These are phyloP conservation scores for Orthosia gracilis DNA, from an alignment of 2,888 invertebrate species.

Conservation along the genomic window DNA sequence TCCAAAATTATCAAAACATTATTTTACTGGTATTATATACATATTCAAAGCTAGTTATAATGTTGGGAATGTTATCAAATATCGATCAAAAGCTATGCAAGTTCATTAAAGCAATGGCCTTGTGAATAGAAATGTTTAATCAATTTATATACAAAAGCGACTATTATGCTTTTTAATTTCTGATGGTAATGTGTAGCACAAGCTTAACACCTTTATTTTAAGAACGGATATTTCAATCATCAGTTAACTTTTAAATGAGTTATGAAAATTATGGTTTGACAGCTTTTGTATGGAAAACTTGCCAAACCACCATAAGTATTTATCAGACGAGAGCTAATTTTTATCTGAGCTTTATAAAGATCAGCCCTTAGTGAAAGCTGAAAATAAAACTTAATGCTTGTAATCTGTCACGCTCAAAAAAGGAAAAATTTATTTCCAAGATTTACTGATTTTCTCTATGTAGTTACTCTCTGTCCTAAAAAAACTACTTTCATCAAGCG, in stretches of 20 bases:
- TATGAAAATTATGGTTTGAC: too few species aligned
- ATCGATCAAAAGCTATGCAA: conserved; percentile 38
- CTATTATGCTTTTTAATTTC: not conserved
- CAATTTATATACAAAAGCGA: conserved; percentile 8
- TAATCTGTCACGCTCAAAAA: not conserved
- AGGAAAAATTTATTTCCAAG: not conserved
- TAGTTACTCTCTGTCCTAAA: too few species aligned
- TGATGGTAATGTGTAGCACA: not conserved
- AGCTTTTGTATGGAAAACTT: too few species aligned
- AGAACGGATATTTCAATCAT: too few species aligned
- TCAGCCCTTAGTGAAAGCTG: too few species aligned
- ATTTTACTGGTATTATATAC: not conserved
- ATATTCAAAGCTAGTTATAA: conserved; percentile 3
- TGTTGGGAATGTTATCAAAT: conserved; percentile 36
- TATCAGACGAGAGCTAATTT: too few species aligned
- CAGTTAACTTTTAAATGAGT: too few species aligned
- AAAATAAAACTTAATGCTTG: not conserved
- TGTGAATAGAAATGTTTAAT: conserved; percentile 20
- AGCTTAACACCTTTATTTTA: not conserved
- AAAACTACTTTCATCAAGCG: too few species aligned
- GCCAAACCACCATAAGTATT: too few species aligned
- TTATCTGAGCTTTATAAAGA: too few species aligned
- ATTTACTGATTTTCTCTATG: not conserved
- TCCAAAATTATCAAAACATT: conserved; percentile 19
- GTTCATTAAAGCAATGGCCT: conserved; percentile 42